Base-by-base conservation (phyloP, 2,888 invertebrate genomes). In the Hydroisotoma schaefferi region DNA sequence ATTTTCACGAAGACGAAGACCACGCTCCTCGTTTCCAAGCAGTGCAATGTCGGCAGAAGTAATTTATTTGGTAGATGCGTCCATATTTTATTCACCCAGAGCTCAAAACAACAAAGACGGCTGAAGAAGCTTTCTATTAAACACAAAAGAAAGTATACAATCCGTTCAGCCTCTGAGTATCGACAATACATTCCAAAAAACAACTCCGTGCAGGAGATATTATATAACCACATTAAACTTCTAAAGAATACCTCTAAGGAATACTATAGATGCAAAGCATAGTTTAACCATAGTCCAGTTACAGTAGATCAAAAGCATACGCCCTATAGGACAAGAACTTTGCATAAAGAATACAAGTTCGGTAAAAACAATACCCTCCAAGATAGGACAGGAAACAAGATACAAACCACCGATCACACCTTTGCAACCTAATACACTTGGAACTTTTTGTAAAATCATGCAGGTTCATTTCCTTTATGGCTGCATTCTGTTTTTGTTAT, bases 301-400 rank as follows among this genome's bases (percentile, higher is more conserved):
- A n/a, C 46, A 46, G 20, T 46, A 12, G 23, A 22, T 22, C 25
- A 23, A 25, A 46, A 46, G 25, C 46, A 46, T 46, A 46, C 46
- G 46, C 46, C 46, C 46, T 23, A 25, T 46, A 25, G 46, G 46
- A 46, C 46, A 25, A 46, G 15, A 46, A 25, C 46, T 46, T 25
- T 46, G 20, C 46, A 46, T 46, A 46, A 46, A 46, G 23, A 46
- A 46, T 25, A 20, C 22, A 46, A 25, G 12, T 15, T 40, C 15
- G 40, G 40, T 40, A 40, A 20, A 40, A 40, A 40, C 20, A 40
- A 40, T 40, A 40, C 40, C 40, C 40, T 15, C 15, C 40, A 40
- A 40, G 40, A 40, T 20, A 40, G 20, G 40, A 40, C 40, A 40
- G 20, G 40, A 40, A 5, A 40, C 40, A 33, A 33, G 33, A 33